phyloP scores from a whole-genome alignment of 37 sponge, comb jelly and placozoan species.

The Mnemiopsis leidyi region DNA sequence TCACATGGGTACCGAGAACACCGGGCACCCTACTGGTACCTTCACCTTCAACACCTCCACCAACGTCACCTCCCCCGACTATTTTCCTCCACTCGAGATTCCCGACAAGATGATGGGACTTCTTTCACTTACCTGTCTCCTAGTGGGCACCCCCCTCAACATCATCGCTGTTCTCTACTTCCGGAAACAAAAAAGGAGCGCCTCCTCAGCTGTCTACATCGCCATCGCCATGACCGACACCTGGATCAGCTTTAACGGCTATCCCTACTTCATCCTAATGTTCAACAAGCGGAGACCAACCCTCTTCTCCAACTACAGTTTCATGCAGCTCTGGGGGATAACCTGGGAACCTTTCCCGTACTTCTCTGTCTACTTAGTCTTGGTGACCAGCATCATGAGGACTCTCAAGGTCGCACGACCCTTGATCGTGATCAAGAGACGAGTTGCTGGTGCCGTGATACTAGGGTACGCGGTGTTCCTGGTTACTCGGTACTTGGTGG shows the following conservation, averaged over 20 bases:
- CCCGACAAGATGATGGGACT: background rate
- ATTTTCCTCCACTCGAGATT: background rate
- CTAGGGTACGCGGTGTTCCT: background rate
- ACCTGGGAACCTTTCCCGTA: conserved; percentile 1
- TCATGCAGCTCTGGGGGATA: conserved; percentile 14
- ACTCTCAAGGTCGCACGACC: background rate
- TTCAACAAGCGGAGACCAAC: background rate
- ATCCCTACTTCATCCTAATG: background rate
- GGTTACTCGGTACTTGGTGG: background rate
- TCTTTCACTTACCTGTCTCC: background rate
- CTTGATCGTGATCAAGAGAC: background rate
- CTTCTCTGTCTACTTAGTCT: conserved; percentile 6
- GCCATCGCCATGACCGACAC: background rate
- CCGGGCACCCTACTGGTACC: background rate
- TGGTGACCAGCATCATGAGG: background rate
- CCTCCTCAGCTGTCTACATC: conserved; percentile 7
- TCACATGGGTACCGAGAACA: background rate
- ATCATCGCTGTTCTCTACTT: background rate
- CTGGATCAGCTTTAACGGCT: conserved; percentile 3
- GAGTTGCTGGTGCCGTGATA: background rate
- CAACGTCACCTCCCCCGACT: background rate
- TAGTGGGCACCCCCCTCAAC: background rate
- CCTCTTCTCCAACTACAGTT: background rate
- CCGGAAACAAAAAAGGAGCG: background rate
- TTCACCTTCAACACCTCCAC: background rate